These are phyloP conservation scores for Numenius arquata DNA, from an alignment of 2,113 vertebrate genomes.

Conservation along the genomic window DNA sequence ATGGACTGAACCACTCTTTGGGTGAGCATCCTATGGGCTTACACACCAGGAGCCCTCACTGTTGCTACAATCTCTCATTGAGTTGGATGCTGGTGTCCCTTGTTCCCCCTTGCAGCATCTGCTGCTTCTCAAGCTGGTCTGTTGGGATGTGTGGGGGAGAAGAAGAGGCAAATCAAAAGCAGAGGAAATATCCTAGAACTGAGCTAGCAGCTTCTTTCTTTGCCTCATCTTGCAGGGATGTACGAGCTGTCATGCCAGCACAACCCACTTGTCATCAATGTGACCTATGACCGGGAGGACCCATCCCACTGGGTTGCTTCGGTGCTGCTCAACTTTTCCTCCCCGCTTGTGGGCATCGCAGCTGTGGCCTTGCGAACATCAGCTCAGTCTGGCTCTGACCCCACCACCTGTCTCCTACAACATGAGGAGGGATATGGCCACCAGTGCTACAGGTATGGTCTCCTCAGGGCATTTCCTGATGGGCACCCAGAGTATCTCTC, in stretches of 20 bases:
- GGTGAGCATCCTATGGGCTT: slow-evolving; percentile 73
- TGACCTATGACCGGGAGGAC: slow-evolving; percentile 72
- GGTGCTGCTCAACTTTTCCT: slow-evolving; percentile 85
- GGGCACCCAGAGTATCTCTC: neutral
- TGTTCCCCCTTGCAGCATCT: no score
- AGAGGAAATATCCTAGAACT: neutral
- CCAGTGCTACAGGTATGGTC: slow-evolving; percentile 71
- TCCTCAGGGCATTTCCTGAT: fast-evolving
- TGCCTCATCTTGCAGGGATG: slow-evolving; percentile 70
- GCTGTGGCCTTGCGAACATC: slow-evolving; percentile 84
- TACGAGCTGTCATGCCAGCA: slow-evolving; percentile 85
- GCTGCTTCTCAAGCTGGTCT: neutral
- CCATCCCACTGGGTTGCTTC: slow-evolving; percentile 70
- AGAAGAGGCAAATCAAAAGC: neutral
- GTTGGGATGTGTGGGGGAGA: neutral
- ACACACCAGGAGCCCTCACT: neutral
- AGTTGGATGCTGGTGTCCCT: neutral
- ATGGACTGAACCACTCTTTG: slow-evolving; percentile 81
- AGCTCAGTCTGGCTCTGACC: slow-evolving; percentile 71
- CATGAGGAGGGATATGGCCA: slow-evolving; percentile 72
- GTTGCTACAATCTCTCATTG: fast-evolving
- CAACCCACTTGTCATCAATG: slow-evolving; percentile 85
- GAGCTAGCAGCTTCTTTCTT: neutral
- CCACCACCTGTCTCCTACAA: slow-evolving; percentile 78
- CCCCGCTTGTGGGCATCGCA: slow-evolving; percentile 80